Percentiles rank a stretch among this genome's conserved stretches.
phyloP scores from a whole-genome alignment of 2,888 invertebrate species.

The Eledona agricola region DNA sequence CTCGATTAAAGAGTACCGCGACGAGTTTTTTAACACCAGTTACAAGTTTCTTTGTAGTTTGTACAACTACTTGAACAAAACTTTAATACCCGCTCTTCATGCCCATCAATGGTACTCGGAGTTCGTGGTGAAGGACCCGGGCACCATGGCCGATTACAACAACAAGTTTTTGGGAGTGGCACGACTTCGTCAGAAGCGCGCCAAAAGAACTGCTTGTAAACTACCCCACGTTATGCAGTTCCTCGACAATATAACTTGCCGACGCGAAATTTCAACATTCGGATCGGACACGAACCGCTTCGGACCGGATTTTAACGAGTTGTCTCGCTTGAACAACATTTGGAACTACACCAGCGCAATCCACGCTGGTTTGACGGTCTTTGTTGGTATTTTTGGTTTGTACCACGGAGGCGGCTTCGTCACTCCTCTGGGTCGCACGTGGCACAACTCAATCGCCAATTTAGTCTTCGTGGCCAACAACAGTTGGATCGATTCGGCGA shows the following conservation, averaged over 20 bases:
- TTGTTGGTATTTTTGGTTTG: slow-evolving; percentile 38
- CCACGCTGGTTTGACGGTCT: slow-evolving; percentile 36
- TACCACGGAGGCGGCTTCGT: slow-evolving; percentile 54
- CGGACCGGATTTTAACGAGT: slow-evolving; percentile 6
- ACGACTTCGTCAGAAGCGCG: slow-evolving; percentile 47
- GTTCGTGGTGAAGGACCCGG: slow-evolving; percentile 46
- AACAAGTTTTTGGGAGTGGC: slow-evolving; percentile 52
- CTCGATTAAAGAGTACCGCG: slow-evolving; percentile 3
- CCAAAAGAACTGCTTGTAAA: slow-evolving; percentile 30
- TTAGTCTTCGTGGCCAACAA: slow-evolving; percentile 46
- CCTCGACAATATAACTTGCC: slow-evolving; percentile 42
- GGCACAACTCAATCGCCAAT: slow-evolving; percentile 49
- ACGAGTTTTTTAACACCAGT: neutral
- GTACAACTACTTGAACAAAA: slow-evolving; percentile 40
- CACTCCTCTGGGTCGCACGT: slow-evolving; percentile 49
- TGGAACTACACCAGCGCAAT: slow-evolving; percentile 43
- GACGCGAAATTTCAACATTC: slow-evolving; percentile 8
- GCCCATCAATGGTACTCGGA: slow-evolving; percentile 50
- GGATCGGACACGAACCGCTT: no score
- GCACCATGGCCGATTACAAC: slow-evolving; percentile 49
- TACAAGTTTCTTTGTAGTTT: slow-evolving; percentile 41
- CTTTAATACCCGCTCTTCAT: slow-evolving; percentile 46
- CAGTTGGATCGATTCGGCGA: slow-evolving; percentile 49
- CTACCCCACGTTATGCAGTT: slow-evolving; percentile 5
- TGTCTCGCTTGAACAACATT: slow-evolving; percentile 36